These are phyloP conservation scores for Aphrocallistes beatrix DNA, from an alignment of 37 sponge, comb jelly and placozoan species.

Conservation along the genomic window DNA sequence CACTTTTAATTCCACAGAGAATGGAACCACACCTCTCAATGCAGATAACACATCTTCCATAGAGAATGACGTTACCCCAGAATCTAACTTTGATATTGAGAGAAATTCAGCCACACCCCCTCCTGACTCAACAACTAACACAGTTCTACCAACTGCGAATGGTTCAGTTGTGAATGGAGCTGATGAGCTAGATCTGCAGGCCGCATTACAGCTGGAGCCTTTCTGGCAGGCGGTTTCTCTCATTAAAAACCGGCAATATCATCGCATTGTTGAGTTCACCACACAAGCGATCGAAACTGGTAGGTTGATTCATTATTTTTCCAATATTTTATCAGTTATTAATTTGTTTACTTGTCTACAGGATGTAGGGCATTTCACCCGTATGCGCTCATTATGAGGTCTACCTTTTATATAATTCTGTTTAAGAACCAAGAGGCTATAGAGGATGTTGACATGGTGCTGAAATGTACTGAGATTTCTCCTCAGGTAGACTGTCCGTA, in stretches of 20 bases:
- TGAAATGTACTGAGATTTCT: neutral
- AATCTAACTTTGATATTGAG: too few species aligned
- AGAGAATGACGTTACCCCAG: too few species aligned
- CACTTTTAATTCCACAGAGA: neutral
- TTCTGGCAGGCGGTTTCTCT: neutral
- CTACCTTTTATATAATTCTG: neutral
- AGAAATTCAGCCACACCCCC: too few species aligned
- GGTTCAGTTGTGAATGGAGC: neutral
- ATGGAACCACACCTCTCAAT: too few species aligned
- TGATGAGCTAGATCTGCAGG: neutral
- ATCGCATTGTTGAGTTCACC: neutral
- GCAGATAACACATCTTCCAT: too few species aligned
- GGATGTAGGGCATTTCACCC: neutral
- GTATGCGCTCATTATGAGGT: neutral
- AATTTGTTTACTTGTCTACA: too few species aligned
- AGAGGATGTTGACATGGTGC: neutral
- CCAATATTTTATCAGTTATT: neutral
- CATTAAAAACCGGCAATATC: neutral
- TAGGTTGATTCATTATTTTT: neutral
- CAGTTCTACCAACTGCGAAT: neutral
- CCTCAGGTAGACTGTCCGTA: neutral
- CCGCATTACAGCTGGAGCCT: neutral
- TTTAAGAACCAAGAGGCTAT: neutral
- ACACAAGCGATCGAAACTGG: neutral
- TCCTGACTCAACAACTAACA: neutral